Evolutionary conservation across 2,113 vertebrate genomes (phyloP), one percentile per base, ranked within the genome.

Genomic region (Scomber japonicus): DNA sequence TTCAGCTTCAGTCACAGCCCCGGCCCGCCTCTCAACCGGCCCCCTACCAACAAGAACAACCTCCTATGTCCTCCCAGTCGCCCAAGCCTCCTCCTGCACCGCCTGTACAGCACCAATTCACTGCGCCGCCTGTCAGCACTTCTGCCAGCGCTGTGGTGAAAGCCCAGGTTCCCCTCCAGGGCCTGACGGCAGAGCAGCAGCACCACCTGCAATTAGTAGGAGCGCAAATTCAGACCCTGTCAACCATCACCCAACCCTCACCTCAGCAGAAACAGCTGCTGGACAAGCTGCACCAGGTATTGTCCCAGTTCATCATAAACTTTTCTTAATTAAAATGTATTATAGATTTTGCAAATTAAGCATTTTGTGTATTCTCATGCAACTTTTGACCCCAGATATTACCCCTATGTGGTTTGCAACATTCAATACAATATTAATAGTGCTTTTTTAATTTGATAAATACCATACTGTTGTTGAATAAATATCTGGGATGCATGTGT

Each of bases 281-380:
- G 89, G 97, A 98, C 48, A 96, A 96, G 80, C 96, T 97, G 60
- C 97, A 96, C 86, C 97, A 97, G 97, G 97, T 97, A 94, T 80
- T 10, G 11, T 46, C 14, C 17, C 24, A 54, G 8, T 30, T 61
- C 16, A 21, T 8, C 2, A 13, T 7, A 27, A 13, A 46, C 11
- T 4, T 21, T 12, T 35, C 11, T 35, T 1, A 19, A 50, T 27
- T 1, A n/a, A 55, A 31, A 13, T 15, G n/a, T 55, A 12, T 30
- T 45, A 16, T 50, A 17, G 17, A 60, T 5, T n/a, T 44, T 50
- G 2, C 16, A 16, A 71, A 16, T 11, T 5, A 62, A 40, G 35
- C 35, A 40, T 40, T 27, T 27, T 27, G 24, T 27, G 24, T 27
- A 6, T 11, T 51, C n/a, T 44, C 12, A 15, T 31, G 62, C 44